phyloP scores from a whole-genome alignment of 2,797 vertebrate species.

The Girardinus metallicus region DNA sequence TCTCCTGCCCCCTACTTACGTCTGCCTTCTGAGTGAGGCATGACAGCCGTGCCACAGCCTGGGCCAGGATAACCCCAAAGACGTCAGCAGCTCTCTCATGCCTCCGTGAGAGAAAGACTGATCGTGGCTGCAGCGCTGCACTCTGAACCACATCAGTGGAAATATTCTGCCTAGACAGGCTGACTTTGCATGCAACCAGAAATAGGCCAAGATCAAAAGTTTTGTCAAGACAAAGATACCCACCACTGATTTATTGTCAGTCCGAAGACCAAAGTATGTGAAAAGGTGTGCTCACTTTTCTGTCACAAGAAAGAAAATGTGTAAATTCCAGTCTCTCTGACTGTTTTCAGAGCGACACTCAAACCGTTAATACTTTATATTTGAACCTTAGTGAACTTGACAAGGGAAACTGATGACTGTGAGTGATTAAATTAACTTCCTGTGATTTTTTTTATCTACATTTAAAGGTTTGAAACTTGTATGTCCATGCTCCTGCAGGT shows the following conservation, averaged over 20 bases:
- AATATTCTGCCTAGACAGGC: slow-evolving; percentile 64
- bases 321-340: background rate
- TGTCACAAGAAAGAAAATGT: background rate
- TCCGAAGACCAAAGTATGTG: slow-evolving; percentile 3
- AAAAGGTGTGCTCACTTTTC: slow-evolving; percentile 12
- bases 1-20: slow-evolving; percentile 49
- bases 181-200: slow-evolving; percentile 60
- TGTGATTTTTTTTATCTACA: background rate
- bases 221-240: slow-evolving; percentile 39
- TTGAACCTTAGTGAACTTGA: background rate
- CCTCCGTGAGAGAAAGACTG: slow-evolving; percentile 67
- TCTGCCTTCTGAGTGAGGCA: slow-evolving; percentile 70
- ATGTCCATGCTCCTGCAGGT: slow-evolving; percentile 75
- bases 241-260: slow-evolving; percentile 20
- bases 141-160: slow-evolving; percentile 72
- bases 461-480: background rate
- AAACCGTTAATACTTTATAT: background rate
- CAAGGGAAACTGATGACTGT: background rate
- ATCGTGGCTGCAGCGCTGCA: slow-evolving; percentile 47
- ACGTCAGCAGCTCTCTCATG: slow-evolving; percentile 70
- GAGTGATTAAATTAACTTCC: background rate
- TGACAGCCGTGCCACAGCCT: slow-evolving; percentile 69
- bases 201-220: slow-evolving; percentile 59
- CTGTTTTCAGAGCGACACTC: background rate
- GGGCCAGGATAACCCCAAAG: slow-evolving; percentile 77